A percentile compares a stretch with the other conserved stretches of the same genome.
Conservation (phyloP, 1,140 invertebrate genomes). For the Phthorimaea operculella region DNA sequence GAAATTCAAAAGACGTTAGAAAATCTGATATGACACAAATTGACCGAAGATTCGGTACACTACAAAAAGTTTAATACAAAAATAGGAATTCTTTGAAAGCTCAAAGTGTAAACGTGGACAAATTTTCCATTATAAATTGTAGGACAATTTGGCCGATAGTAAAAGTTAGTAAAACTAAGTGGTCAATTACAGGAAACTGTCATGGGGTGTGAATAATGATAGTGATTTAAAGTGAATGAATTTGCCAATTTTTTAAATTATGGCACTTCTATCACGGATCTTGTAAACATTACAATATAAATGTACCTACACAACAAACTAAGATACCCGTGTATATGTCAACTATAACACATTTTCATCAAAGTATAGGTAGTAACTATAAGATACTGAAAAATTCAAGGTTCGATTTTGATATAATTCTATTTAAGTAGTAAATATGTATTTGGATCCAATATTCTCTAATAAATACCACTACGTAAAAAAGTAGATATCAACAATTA, state of each 20-base stretch:
- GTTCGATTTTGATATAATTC: slow-evolving; percentile 13
- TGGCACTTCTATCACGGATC: slow-evolving; percentile 45
- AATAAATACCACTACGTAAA: slow-evolving; percentile 43
- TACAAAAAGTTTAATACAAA: slow-evolving; percentile 62
- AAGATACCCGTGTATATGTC: slow-evolving; percentile 44
- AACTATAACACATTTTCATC: slow-evolving; percentile 23
- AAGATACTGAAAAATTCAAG: slow-evolving; percentile 11
- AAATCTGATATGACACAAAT: slow-evolving; percentile 19
- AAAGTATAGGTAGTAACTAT: slow-evolving; percentile 14
- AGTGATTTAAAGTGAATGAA: slow-evolving; percentile 10
- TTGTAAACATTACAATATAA: slow-evolving; percentile 22
- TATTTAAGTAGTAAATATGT: slow-evolving; percentile 18
- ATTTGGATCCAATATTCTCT: slow-evolving; percentile 21
- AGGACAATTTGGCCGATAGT: background rate
- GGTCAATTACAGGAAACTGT: slow-evolving; percentile 22
- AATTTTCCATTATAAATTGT: slow-evolving; percentile 22
- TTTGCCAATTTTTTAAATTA: slow-evolving; percentile 28
- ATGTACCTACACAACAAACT: slow-evolving; percentile 24
- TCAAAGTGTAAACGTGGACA: slow-evolving; percentile 60
- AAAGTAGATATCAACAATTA: slow-evolving; percentile 51
- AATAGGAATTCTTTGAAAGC: slow-evolving; percentile 63
- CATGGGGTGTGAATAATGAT: slow-evolving; percentile 32
- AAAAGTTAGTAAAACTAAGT: background rate
- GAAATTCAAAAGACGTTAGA: slow-evolving; percentile 18
- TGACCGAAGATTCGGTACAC: slow-evolving; percentile 10